phyloP scores from a whole-genome alignment of 2,797 vertebrate species.

The Potorous gilbertii region DNA sequence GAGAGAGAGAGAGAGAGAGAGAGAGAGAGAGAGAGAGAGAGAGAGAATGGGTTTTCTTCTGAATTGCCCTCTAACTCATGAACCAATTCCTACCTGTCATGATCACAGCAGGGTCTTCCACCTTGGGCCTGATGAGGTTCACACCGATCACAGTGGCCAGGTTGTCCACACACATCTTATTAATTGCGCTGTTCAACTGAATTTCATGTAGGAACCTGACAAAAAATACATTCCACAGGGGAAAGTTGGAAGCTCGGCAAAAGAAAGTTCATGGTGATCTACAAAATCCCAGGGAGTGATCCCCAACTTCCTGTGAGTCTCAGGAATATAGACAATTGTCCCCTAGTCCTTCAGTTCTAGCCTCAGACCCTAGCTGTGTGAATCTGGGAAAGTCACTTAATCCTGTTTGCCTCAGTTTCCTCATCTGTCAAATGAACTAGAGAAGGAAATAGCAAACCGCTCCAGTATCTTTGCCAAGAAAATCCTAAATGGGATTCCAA shows the following conservation, averaged over 20 bases:
- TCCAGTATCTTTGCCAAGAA: not conserved
- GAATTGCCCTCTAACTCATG: not conserved
- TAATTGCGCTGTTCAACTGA: constrained; percentile 90
- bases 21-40: no score
- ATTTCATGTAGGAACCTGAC: constrained; percentile 95
- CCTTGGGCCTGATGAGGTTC: constrained; percentile 94
- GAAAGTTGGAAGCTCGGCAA: not conserved
- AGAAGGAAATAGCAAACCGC: not conserved
- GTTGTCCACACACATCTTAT: constrained; percentile 99
- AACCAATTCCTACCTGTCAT: constrained; percentile 92
- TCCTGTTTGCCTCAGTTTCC: not conserved
- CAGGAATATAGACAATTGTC: not conserved
- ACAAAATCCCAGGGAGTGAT: not conserved
- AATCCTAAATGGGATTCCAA: not conserved
- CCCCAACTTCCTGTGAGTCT: constrained; percentile 5
- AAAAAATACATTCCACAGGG: constrained; percentile 37
- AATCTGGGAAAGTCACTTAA: not conserved
- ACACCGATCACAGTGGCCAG: constrained; percentile 98
- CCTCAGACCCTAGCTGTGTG: not conserved
- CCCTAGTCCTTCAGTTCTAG: not conserved
- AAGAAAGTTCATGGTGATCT: constrained; percentile 24
- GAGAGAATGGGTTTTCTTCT: not conserved
- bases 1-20: no score
- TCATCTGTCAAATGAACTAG: not conserved
- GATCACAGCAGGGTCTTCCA: constrained; percentile 94